Evolutionary conservation across 2,797 vertebrate genomes (phyloP).

Genomic region (Characodon lateralis): DNA sequence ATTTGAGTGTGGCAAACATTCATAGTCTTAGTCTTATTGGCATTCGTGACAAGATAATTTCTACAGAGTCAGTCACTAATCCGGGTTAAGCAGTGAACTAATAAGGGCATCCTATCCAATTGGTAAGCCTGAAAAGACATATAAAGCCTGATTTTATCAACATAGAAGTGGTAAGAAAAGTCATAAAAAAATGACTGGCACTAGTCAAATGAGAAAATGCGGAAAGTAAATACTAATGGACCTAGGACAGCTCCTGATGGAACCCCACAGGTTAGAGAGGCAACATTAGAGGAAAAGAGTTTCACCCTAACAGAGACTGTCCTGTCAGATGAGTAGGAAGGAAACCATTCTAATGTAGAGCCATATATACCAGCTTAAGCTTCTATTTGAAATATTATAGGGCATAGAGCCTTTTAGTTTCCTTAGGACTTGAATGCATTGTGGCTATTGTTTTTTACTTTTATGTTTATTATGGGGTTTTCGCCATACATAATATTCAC

Average conservation of each 20-base stretch:
- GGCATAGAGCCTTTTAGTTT: not conserved
- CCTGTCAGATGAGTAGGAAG: not conserved
- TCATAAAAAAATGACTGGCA: not conserved
- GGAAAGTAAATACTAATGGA: not conserved
- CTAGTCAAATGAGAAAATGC: not conserved
- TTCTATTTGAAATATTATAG: not conserved
- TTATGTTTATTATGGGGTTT: not conserved
- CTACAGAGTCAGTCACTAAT: no score
- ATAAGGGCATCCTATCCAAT: no score
- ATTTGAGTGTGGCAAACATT: not conserved
- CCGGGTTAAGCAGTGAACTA: no score
- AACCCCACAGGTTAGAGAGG: no score
- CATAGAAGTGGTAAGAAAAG: not conserved
- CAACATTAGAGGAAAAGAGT: not conserved
- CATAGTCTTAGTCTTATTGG: not conserved
- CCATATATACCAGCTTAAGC: not conserved
- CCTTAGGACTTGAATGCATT: not conserved
- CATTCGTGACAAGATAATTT: not conserved
- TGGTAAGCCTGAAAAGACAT: no score
- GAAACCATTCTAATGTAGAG: not conserved
- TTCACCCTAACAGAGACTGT: not conserved
- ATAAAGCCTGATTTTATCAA: not conserved
- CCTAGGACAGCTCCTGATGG: not conserved
- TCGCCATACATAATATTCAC: slow-evolving; percentile 3
- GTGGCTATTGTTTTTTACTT: not conserved